These are phyloP conservation scores for Coronaproctus castanopsis DNA, from an alignment of 2,888 invertebrate species.

Conservation along the genomic window DNA sequence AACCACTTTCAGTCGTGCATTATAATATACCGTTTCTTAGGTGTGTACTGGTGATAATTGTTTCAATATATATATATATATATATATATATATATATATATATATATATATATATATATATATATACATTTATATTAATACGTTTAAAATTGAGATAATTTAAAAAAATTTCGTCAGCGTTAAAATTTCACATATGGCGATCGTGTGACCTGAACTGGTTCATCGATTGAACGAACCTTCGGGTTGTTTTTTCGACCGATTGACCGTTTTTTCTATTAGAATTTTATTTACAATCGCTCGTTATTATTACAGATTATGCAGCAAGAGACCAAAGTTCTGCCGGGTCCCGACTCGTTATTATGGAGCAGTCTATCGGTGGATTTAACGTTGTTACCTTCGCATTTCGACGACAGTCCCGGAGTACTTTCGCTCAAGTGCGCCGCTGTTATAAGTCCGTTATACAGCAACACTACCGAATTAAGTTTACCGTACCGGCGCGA, in stretches of 20 bases:
- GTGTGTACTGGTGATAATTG: too few species aligned
- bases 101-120: neutral
- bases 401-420: conserved; percentile 9
- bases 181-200: too few species aligned
- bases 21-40: too few species aligned
- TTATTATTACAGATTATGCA: conserved; percentile 2
- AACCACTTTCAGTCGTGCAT: too few species aligned
- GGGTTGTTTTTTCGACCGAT: too few species aligned
- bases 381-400: conserved; percentile 6
- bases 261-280: too few species aligned
- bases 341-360: conserved; percentile 6
- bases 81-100: neutral
- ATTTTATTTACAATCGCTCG: too few species aligned
- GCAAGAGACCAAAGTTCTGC: conserved; percentile 4
- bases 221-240: too few species aligned
- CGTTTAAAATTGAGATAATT: too few species aligned
- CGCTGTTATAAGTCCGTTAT: conserved; percentile 46
- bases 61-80: neutral
- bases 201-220: too few species aligned
- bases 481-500: conserved; percentile 49
- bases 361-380: conserved; percentile 9
- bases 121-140: neutral
- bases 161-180: too few species aligned
- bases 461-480: conserved; percentile 41
- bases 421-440: conserved; percentile 48